Percentiles rank a stretch among this genome's conserved stretches.
Conservation (phyloP, 2,888 invertebrate species). For the Exocentrus adspersus region DNA sequence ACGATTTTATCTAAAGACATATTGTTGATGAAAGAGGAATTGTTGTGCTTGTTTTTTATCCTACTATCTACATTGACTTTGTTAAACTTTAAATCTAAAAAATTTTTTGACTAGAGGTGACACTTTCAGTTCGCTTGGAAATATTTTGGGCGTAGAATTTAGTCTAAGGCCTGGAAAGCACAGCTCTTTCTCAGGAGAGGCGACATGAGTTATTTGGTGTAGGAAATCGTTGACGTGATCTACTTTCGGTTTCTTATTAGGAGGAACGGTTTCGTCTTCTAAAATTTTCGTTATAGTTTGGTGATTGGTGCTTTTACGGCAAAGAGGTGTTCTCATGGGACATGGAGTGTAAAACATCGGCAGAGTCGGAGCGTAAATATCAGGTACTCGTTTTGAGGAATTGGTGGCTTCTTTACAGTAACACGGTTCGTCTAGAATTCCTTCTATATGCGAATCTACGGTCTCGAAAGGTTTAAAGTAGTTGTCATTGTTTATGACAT, state of each 20-base stretch:
- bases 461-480: conserved; percentile 58
- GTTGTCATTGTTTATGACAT: conserved; percentile 43
- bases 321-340: conserved; percentile 60
- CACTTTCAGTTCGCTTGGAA: conserved; percentile 58
- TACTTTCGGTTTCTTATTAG: conserved; percentile 59
- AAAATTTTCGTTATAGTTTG: conserved; percentile 52
- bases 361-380: conserved; percentile 64
- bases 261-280: conserved; percentile 52
- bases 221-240: conserved; percentile 59
- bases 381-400: conserved; percentile 45
- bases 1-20: conserved; percentile 70
- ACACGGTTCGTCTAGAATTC: conserved; percentile 40
- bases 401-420: conserved; percentile 40
- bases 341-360: conserved; percentile 67
- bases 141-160: conserved; percentile 30
- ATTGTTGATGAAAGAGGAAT: conserved; percentile 67
- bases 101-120: conserved; percentile 71
- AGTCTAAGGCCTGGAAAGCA: conserved; percentile 44
- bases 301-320: conserved; percentile 60
- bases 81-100: conserved; percentile 70
- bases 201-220: conserved; percentile 54
- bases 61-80: conserved; percentile 60
- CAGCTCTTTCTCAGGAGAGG: conserved; percentile 51
- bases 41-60: conserved; percentile 60
- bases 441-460: conserved; percentile 59